These are phyloP conservation scores for Conus betulinus DNA, from an alignment of 1,140 invertebrate genomes.

Conservation along the genomic window DNA sequence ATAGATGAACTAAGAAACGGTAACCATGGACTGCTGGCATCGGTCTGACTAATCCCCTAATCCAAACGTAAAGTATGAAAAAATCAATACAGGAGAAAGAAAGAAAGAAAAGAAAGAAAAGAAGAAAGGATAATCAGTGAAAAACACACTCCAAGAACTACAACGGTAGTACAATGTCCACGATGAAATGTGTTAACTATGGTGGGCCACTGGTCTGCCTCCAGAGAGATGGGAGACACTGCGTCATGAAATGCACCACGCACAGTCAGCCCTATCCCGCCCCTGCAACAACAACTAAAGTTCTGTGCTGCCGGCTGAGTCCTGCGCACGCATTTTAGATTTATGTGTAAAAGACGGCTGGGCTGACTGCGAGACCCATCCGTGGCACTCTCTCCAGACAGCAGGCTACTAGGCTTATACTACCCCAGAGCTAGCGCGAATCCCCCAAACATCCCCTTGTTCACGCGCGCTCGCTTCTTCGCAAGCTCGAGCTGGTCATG, in stretches of 20 bases:
- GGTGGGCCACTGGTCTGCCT: no score
- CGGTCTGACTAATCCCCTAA: no score
- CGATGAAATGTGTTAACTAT: no score
- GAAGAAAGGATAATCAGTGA: no score
- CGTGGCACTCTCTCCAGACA: background rate
- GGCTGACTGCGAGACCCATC: background rate
- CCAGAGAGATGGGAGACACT: no score
- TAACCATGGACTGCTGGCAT: no score
- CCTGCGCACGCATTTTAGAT: background rate
- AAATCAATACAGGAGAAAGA: no score
- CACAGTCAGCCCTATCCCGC: background rate
- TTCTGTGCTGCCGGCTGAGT: background rate
- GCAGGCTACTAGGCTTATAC: background rate
- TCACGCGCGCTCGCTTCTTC: background rate
- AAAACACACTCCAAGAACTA: no score
- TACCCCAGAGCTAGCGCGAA: slow-evolving; percentile 1
- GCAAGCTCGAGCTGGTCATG: background rate
- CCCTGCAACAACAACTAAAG: background rate
- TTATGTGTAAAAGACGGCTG: background rate
- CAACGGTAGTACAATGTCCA: no score
- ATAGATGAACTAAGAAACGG: no score
- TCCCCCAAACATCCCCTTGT: background rate
- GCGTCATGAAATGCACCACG: background rate
- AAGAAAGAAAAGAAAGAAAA: no score
- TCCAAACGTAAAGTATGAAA: no score